Evolutionary conservation across 2,113 vertebrate species (phyloP).

Genomic region (Cottus gobio): DNA sequence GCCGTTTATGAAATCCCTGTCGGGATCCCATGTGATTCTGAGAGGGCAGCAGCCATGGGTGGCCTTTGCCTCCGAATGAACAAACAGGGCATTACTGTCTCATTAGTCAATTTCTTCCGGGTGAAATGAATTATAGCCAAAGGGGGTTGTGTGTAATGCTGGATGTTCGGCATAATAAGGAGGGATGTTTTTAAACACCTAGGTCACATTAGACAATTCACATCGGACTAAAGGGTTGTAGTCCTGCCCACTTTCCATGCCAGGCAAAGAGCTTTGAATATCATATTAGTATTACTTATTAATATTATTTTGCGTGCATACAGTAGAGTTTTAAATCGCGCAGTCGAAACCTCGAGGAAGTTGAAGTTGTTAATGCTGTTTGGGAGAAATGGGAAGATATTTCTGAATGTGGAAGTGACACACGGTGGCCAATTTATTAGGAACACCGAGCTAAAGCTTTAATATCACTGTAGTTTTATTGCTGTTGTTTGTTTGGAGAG

Average conservation of each 20-base stretch:
- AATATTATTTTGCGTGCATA: neutral
- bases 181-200: constrained; percentile 22
- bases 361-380: neutral
- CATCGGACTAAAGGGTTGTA: neutral
- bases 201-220: neutral
- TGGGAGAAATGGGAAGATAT: neutral
- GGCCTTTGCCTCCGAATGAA: constrained; percentile 46
- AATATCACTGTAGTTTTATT: neutral
- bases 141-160: constrained; percentile 21
- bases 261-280: neutral
- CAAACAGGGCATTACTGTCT: constrained; percentile 47
- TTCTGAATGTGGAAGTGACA: neutral
- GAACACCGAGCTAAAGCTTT: neutral
- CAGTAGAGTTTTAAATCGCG: neutral
- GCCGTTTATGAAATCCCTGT: constrained; percentile 43
- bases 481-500: neutral
- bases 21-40: constrained; percentile 25
- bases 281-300: neutral
- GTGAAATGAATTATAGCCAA: constrained; percentile 19
- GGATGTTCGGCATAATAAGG: neutral
- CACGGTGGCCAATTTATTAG: neutral
- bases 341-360: neutral
- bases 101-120: constrained; percentile 49
- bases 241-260: neutral
- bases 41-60: constrained; percentile 40